phyloP scores from a whole-genome alignment of 2,888 invertebrate genomes.

The Dicyrtoma fusca region DNA sequence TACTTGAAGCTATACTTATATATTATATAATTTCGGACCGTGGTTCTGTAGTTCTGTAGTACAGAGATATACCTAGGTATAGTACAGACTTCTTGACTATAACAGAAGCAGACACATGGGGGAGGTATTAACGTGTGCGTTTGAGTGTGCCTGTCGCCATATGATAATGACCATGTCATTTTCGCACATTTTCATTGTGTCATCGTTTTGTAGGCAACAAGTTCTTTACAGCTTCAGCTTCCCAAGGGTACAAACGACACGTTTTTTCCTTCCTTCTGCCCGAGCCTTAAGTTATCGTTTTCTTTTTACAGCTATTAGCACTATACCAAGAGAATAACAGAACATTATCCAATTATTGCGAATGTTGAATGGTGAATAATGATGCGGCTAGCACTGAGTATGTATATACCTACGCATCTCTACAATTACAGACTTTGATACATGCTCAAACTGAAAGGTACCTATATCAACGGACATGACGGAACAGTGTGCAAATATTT shows the following conservation, averaged over 20 bases:
- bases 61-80: too few relatives aligned
- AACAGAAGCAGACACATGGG: too few relatives aligned
- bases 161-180: slow-evolving; percentile 34
- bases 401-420: too few relatives aligned
- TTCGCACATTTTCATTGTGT: slow-evolving; percentile 32
- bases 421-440: too few relatives aligned
- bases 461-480: too few relatives aligned
- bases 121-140: background rate
- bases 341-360: background rate
- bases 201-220: slow-evolving; percentile 23
- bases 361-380: slow-evolving; percentile 2
- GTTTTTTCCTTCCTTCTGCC: slow-evolving; percentile 20
- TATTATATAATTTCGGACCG: too few relatives aligned
- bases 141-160: slow-evolving; percentile 1
- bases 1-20: too few relatives aligned
- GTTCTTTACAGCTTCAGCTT: slow-evolving; percentile 7
- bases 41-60: too few relatives aligned
- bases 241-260: slow-evolving; percentile 29
- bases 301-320: background rate
- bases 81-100: too few relatives aligned
- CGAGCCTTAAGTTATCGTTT: slow-evolving; percentile 22
- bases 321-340: too few relatives aligned
- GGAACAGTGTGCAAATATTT: too few relatives aligned
- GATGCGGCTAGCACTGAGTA: background rate
- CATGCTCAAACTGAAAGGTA: too few relatives aligned